These are phyloP conservation scores for Chrysina gloriosa DNA, from an alignment of 2,888 invertebrate species.

Conservation along the genomic window DNA sequence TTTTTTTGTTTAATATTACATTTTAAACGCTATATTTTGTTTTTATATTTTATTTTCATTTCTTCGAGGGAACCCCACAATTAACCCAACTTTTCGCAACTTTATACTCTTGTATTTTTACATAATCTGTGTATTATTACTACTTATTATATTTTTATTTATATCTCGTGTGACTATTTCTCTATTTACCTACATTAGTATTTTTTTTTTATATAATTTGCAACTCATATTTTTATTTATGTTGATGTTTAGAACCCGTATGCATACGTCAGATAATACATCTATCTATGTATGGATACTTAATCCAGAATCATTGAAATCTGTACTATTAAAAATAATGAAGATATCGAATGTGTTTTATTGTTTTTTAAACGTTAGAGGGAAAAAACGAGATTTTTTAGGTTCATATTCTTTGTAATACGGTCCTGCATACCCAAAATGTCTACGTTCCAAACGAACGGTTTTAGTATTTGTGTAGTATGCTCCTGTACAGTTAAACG, in stretches of 20 bases:
- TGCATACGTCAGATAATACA: neutral
- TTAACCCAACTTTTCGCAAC: conserved; percentile 11
- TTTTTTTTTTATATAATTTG: conserved; percentile 28
- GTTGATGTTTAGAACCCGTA: conserved; percentile 20
- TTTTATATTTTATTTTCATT: conserved; percentile 3
- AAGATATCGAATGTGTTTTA: conserved; percentile 8
- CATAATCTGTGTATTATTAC: conserved; percentile 26
- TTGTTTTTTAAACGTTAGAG: neutral
- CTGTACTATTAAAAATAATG: conserved; percentile 28
- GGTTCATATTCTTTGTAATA: no score
- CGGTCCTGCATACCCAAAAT: no score
- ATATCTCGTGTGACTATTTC: conserved; percentile 27
- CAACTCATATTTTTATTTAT: conserved; percentile 20
- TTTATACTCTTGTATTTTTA: conserved; percentile 29
- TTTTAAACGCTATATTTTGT: neutral
- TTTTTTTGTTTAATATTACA: conserved; percentile 17
- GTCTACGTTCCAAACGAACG: no score
- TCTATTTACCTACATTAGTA: conserved; percentile 25
- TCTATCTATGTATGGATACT: conserved; percentile 7
- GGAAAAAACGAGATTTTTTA: no score
- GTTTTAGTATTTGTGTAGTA: no score
- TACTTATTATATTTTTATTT: conserved; percentile 1
- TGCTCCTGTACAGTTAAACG: no score
- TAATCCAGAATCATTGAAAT: neutral
- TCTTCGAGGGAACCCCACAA: neutral